These are phyloP conservation scores for Euleptes europaea DNA, from an alignment of 2,113 vertebrate species.

Conservation along the genomic window DNA sequence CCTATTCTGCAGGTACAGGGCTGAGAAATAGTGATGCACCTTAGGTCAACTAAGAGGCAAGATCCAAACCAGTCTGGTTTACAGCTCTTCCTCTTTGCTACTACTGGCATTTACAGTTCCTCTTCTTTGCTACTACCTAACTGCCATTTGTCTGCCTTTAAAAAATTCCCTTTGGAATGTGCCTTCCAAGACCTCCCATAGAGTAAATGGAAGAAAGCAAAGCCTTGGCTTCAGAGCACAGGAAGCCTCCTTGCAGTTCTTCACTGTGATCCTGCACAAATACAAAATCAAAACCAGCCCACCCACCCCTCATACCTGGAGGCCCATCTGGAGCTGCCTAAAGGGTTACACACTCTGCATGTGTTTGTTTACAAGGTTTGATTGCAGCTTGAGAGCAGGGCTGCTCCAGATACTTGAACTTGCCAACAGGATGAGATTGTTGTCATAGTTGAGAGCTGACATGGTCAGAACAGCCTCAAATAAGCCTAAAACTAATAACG, in stretches of 20 bases:
- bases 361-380: not conserved
- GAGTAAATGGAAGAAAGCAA: not conserved
- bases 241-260: not conserved
- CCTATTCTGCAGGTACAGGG: not conserved
- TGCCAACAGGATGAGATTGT: slow-evolving; percentile 49
- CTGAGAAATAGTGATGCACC: not conserved
- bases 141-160: not conserved
- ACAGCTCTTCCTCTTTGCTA: not conserved
- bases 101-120: not conserved
- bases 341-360: not conserved
- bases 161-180: not conserved
- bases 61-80: not conserved
- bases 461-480: slow-evolving; percentile 10
- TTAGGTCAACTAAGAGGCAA: not conserved
- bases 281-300: not conserved
- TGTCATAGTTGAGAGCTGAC: slow-evolving; percentile 55
- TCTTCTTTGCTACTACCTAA: not conserved
- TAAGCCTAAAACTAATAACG: not conserved
- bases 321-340: not conserved
- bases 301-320: not conserved
- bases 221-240: not conserved
- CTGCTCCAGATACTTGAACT: not conserved
- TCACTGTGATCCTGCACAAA: not conserved
- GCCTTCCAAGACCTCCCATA: not conserved
- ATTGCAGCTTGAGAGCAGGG: not conserved